Evolutionary conservation across 2,113 vertebrate genomes (phyloP).

Genomic region (Phalacrocorax carbo): DNA sequence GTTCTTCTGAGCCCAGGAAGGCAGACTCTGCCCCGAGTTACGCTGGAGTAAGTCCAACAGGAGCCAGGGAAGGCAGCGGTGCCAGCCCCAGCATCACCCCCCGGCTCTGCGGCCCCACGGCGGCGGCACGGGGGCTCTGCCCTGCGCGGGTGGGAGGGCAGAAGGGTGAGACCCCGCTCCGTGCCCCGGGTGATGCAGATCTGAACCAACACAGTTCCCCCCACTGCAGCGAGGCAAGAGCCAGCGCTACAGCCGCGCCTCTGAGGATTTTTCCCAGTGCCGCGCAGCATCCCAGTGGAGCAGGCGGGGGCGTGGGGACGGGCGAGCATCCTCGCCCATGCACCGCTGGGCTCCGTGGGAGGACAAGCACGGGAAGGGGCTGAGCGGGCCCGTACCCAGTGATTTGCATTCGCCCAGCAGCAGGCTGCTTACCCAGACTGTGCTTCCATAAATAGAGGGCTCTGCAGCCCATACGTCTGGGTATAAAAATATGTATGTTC

Average conservation of each 20-base stretch:
- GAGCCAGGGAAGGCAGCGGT: neutral
- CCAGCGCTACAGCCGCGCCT: neutral
- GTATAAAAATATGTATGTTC: neutral
- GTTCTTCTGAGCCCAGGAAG: neutral
- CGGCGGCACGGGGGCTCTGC: neutral
- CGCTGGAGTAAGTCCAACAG: neutral
- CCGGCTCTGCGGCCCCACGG: neutral
- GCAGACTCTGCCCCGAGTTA: neutral
- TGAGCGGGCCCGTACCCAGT: neutral
- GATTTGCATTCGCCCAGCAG: neutral
- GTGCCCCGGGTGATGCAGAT: no score
- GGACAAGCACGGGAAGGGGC: neutral
- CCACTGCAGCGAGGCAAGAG: accelerated
- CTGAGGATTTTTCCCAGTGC: accelerated
- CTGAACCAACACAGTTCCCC: no score
- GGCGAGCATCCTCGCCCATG: accelerated
- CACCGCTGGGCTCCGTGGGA: neutral
- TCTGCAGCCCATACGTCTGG: neutral
- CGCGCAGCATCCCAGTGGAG: neutral
- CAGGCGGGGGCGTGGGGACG: neutral
- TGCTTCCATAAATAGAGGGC: neutral
- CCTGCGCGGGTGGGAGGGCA: accelerated
- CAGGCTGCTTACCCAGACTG: neutral
- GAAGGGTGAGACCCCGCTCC: neutral
- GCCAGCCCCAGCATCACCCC: neutral